These are phyloP conservation scores for Anarhynchus alexandrinus DNA, from an alignment of 2,113 vertebrate species.

Conservation along the genomic window DNA sequence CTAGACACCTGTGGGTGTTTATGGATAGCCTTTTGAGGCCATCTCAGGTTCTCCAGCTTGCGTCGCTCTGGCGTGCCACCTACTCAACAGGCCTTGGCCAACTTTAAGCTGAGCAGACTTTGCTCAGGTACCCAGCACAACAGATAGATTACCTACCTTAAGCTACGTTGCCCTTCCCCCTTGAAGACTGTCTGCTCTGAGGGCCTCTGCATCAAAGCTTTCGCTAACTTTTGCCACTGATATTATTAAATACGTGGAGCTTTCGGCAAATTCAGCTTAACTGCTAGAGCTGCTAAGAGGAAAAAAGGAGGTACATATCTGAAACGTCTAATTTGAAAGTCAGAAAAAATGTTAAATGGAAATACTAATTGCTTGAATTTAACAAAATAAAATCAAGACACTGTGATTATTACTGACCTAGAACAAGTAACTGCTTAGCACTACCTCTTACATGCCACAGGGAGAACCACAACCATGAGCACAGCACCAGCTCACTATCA, in stretches of 20 bases:
- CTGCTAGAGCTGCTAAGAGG: background rate
- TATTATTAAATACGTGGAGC: background rate
- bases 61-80: background rate
- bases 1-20: background rate
- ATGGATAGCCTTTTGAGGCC: background rate
- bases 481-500: background rate
- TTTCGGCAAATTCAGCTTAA: background rate
- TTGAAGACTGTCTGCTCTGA: background rate
- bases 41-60: background rate
- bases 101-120: background rate
- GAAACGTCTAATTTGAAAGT: background rate
- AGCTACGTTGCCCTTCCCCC: background rate
- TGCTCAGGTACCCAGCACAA: background rate
- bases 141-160: background rate
- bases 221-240: accelerated
- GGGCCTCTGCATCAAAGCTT: background rate
- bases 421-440: background rate
- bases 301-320: background rate
- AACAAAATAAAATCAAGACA: background rate
- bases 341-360: background rate
- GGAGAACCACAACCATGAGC: background rate
- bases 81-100: background rate
- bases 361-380: background rate
- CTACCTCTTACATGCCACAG: background rate
- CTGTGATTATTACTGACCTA: background rate